These are phyloP conservation scores for Tubiluchus corallicola DNA, from an alignment of 2,888 invertebrate genomes.

Conservation along the genomic window DNA sequence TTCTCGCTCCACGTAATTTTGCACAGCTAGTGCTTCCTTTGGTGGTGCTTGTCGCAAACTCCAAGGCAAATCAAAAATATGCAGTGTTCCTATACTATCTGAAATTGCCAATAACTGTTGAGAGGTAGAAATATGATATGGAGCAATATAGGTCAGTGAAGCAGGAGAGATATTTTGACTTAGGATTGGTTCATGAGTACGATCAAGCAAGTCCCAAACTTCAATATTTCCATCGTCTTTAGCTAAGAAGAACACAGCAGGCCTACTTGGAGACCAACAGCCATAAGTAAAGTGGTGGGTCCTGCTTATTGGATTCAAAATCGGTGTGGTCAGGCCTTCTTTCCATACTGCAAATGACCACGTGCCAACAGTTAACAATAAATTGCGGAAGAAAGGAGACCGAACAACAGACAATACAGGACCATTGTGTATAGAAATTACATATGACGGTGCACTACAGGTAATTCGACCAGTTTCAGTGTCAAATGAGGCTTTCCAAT, in stretches of 20 bases:
- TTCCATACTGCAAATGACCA: slow-evolving; percentile 55
- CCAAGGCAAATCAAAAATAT: too few species aligned
- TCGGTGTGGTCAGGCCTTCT: slow-evolving; percentile 35
- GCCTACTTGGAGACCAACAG: slow-evolving; percentile 53
- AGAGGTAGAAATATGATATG: too few species aligned
- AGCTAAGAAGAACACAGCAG: slow-evolving; percentile 48
- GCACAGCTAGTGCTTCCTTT: too few species aligned
- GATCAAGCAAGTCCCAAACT: slow-evolving; percentile 55
- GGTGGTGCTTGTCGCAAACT: too few species aligned
- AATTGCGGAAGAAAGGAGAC: slow-evolving; percentile 41
- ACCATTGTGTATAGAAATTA: too few species aligned
- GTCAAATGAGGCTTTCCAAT: too few species aligned
- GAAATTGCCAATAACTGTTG: too few species aligned
- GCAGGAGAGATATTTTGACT: slow-evolving; percentile 45
- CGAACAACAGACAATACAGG: slow-evolving; percentile 40
- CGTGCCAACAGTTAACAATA: slow-evolving; percentile 52
- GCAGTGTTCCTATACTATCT: too few species aligned
- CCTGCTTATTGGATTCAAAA: slow-evolving; percentile 20
- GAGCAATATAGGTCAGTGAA: too few species aligned
- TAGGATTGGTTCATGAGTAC: slow-evolving; percentile 47
- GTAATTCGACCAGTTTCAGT: too few species aligned
- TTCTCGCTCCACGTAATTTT: too few species aligned
- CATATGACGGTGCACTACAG: too few species aligned
- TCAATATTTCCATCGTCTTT: slow-evolving; percentile 55
- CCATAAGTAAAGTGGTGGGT: slow-evolving; percentile 28